These are phyloP conservation scores for Lophius americanus DNA, from an alignment of 2,797 vertebrate genomes.

Conservation along the genomic window DNA sequence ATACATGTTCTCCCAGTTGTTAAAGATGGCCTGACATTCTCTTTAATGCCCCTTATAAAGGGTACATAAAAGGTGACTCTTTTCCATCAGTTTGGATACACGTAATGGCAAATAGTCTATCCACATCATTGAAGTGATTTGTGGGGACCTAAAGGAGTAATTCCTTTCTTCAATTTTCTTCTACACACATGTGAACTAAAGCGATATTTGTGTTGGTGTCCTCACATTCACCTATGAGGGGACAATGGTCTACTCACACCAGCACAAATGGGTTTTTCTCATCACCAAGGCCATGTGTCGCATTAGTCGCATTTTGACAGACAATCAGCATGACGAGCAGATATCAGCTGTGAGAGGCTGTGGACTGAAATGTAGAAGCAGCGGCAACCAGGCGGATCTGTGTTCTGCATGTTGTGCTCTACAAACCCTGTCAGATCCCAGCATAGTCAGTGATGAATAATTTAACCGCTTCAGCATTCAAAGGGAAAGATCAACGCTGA, in stretches of 20 bases:
- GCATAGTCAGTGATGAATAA: constrained; percentile 54
- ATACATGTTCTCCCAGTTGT: too few relatives aligned
- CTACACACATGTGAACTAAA: too few relatives aligned
- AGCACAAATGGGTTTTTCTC: neutral
- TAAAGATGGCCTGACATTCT: too few relatives aligned
- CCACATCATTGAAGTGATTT: too few relatives aligned
- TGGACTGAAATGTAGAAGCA: neutral
- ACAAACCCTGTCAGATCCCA: constrained; percentile 28
- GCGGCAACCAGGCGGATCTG: constrained; percentile 7
- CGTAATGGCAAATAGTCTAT: too few relatives aligned
- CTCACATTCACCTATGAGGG: too few relatives aligned
- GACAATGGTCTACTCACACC: neutral
- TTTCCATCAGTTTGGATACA: too few relatives aligned
- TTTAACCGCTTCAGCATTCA: constrained; percentile 36
- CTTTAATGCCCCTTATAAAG: too few relatives aligned
- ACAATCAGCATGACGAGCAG: neutral
- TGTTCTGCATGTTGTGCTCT: constrained; percentile 24
- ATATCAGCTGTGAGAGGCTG: constrained; percentile 6
- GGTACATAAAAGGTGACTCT: too few relatives aligned
- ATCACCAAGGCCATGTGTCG: neutral
- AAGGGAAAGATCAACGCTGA: constrained; percentile 13
- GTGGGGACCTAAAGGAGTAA: too few relatives aligned
- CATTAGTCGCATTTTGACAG: constrained; percentile 4
- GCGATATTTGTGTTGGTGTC: too few relatives aligned
- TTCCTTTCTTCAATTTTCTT: too few relatives aligned